Percentiles rank a stretch among this genome's conserved stretches.
phyloP scores from a whole-genome alignment of 2,888 invertebrate species.

The Yponomeuta cagnagella region DNA sequence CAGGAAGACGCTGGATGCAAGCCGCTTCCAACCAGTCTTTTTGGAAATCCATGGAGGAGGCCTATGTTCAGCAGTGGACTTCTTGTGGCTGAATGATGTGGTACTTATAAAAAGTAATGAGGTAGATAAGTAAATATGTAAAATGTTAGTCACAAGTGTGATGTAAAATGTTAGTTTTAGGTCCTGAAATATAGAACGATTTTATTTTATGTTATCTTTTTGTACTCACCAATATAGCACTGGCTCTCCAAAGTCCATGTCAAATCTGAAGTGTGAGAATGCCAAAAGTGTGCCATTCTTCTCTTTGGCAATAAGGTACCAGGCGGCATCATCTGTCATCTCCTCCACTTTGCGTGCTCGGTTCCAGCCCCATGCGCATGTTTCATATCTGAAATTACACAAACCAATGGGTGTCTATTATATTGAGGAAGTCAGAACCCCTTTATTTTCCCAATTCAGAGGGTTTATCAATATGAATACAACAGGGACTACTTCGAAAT shows the following conservation, averaged over 20 bases:
- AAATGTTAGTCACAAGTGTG: not conserved
- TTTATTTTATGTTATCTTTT: not conserved
- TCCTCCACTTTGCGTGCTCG: constrained; percentile 83
- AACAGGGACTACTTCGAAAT: too few species aligned
- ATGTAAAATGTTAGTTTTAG: not conserved
- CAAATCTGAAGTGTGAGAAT: constrained; percentile 89
- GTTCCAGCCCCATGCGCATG: constrained; percentile 89
- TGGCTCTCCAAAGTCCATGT: constrained; percentile 84
- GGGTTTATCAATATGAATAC: too few species aligned
- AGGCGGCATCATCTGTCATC: constrained; percentile 82
- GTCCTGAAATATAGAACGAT: not conserved
- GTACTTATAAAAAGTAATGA: not conserved
- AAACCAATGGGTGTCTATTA: not conserved
- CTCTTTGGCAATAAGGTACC: constrained; percentile 81
- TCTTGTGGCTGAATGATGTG: too few species aligned
- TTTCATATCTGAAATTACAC: constrained; percentile 74
- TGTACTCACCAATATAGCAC: constrained; percentile 84
- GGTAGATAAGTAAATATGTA: not conserved
- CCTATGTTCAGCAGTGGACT: too few species aligned
- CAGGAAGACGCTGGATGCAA: too few species aligned
- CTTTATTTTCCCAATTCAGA: too few species aligned
- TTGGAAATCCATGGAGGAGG: too few species aligned
- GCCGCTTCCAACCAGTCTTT: too few species aligned
- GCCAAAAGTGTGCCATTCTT: constrained; percentile 75
- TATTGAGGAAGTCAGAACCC: too few species aligned